Evolutionary conservation across 2,797 vertebrate species (phyloP).

Genomic region (Intellagama lesueurii): DNA sequence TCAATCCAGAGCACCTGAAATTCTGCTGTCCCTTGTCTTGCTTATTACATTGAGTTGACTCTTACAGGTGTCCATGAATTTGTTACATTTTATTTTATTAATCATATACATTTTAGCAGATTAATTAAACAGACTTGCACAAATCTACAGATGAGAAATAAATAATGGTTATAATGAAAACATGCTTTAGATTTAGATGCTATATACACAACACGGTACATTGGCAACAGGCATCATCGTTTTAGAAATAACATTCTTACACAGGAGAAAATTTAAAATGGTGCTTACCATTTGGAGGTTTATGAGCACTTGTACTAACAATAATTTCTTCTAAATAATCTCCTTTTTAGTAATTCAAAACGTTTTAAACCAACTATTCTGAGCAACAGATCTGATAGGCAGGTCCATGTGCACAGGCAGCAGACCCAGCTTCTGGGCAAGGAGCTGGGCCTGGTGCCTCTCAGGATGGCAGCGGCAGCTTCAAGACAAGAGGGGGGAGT

Average conservation of each 20-base stretch:
- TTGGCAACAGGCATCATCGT: background rate
- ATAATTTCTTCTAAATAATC: background rate
- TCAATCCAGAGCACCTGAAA: too few relatives aligned
- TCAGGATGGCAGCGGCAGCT: too few relatives aligned
- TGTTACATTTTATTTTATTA: background rate
- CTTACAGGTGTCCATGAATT: background rate
- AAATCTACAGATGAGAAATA: background rate
- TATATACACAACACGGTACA: too few relatives aligned
- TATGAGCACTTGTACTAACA: background rate
- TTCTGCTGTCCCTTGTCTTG: too few relatives aligned
- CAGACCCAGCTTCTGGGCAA: too few relatives aligned
- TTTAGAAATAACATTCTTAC: background rate
- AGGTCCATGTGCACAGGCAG: too few relatives aligned
- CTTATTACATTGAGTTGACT: too few relatives aligned
- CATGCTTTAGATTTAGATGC: background rate
- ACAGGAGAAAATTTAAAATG: background rate
- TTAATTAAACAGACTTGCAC: background rate
- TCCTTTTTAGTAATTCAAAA: background rate
- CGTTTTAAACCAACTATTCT: background rate
- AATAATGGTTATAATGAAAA: background rate
- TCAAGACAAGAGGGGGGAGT: too few relatives aligned
- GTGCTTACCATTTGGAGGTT: background rate
- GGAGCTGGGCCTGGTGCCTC: too few relatives aligned
- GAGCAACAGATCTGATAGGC: too few relatives aligned
- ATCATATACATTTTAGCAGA: background rate